phyloP scores from a whole-genome alignment of 2,888 invertebrate genomes.

The Adelphocoris suturalis region DNA sequence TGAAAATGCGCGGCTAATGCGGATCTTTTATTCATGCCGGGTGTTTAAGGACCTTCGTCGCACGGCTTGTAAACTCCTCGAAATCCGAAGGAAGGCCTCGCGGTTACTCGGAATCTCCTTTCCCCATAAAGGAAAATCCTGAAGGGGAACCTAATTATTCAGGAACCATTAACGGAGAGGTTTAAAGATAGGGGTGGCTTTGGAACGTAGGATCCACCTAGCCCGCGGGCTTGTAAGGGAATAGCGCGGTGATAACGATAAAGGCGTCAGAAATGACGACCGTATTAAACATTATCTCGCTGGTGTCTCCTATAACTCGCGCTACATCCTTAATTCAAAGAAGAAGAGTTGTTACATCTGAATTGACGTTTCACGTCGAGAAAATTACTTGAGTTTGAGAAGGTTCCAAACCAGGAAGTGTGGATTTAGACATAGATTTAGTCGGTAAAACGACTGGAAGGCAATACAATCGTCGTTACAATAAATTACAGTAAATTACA shows the following conservation, averaged over 20 bases:
- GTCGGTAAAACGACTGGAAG: too few species aligned
- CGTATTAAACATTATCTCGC: neutral
- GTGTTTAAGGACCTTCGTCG: neutral
- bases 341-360: too few species aligned
- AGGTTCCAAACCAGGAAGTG: too few species aligned
- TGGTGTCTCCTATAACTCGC: too few species aligned
- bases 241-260: neutral
- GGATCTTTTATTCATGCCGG: neutral
- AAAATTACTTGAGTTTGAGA: too few species aligned
- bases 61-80: neutral
- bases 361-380: too few species aligned
- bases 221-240: neutral
- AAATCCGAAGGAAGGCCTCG: neutral
- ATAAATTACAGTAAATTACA: too few species aligned
- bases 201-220: neutral
- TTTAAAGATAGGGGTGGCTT: neutral
- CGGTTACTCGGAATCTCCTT: too few species aligned
- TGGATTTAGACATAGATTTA: too few species aligned
- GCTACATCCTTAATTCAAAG: too few species aligned
- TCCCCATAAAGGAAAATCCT: neutral
- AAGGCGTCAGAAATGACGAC: neutral
- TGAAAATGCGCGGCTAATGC: neutral
- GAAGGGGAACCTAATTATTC: constrained; percentile 15
- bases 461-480: too few species aligned
- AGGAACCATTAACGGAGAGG: constrained; percentile 18